Conservation (phyloP, 2,113 vertebrate species). For the Melanocharis versteri region DNA sequence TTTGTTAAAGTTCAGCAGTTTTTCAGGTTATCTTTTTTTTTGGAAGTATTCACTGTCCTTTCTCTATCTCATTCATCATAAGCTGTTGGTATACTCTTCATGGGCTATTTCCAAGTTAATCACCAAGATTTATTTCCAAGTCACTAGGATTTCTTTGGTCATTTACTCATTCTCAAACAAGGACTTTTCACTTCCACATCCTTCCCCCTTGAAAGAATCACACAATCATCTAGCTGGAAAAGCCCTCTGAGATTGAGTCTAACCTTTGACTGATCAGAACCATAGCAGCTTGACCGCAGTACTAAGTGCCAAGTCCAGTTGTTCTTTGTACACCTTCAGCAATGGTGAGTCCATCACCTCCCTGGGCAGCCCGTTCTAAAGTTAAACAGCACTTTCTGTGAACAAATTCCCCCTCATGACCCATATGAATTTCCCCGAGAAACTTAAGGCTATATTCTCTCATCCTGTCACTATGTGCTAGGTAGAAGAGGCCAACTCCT, state of each 20-base stretch:
- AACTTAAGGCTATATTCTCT: neutral
- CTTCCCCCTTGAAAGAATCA: neutral
- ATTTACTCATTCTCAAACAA: neutral
- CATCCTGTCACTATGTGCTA: neutral
- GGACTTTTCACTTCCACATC: neutral
- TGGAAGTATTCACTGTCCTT: neutral
- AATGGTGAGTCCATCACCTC: fast-evolving
- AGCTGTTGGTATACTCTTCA: neutral
- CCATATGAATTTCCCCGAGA: neutral
- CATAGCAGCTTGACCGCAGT: neutral
- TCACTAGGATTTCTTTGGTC: neutral
- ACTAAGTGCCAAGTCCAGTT: neutral
- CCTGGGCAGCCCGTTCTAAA: neutral
- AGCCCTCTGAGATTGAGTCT: neutral
- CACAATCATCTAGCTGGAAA: neutral
- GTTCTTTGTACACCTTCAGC: neutral
- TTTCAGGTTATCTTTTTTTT: neutral
- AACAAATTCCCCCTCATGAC: neutral
- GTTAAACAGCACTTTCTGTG: neutral
- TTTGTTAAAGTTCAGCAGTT: neutral
- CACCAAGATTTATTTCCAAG: neutral
- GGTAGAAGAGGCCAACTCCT: neutral
- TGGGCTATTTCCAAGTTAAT: neutral
- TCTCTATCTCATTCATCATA: neutral
- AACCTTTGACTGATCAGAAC: neutral